phyloP scores from a whole-genome alignment of 2,888 invertebrate species.

The Tinea semifulvella region DNA sequence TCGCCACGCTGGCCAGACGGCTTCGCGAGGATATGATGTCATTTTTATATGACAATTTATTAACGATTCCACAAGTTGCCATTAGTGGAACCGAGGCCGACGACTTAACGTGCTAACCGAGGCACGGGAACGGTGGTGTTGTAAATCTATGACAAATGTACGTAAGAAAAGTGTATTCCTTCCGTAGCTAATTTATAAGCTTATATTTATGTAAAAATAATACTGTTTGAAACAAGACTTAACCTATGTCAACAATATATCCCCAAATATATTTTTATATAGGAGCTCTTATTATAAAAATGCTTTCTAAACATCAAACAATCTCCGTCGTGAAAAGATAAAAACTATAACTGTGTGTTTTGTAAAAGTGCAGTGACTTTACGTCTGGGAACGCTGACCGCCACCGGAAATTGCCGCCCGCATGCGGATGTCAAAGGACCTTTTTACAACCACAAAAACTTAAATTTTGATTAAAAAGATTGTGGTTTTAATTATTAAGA shows the following conservation, averaged over 20 bases:
- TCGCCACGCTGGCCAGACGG: too few relatives aligned
- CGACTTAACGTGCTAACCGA: too few relatives aligned
- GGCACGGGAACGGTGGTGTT: too few relatives aligned
- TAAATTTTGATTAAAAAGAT: not conserved
- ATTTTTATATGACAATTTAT: too few relatives aligned
- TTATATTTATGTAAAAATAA: too few relatives aligned
- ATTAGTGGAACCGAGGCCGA: too few relatives aligned
- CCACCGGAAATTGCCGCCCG: conserved; percentile 1
- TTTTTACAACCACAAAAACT: not conserved
- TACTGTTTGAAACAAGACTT: too few relatives aligned
- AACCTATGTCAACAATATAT: not conserved
- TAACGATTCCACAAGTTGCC: too few relatives aligned
- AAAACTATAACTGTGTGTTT: conserved; percentile 1
- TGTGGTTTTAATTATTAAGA: not conserved
- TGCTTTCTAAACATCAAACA: not conserved
- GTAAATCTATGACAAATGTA: too few relatives aligned
- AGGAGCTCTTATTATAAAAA: not conserved
- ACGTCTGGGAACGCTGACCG: conserved; percentile 1
- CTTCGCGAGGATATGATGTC: too few relatives aligned
- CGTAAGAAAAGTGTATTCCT: too few relatives aligned
- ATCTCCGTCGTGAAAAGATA: not conserved
- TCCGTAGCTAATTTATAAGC: too few relatives aligned
- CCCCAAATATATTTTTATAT: not conserved
- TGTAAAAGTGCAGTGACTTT: conserved; percentile 5
- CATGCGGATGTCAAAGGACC: conserved; percentile 5